Conservation (phyloP, 1,140 invertebrate species). For the Rhopalosiphum maidis region DNA sequence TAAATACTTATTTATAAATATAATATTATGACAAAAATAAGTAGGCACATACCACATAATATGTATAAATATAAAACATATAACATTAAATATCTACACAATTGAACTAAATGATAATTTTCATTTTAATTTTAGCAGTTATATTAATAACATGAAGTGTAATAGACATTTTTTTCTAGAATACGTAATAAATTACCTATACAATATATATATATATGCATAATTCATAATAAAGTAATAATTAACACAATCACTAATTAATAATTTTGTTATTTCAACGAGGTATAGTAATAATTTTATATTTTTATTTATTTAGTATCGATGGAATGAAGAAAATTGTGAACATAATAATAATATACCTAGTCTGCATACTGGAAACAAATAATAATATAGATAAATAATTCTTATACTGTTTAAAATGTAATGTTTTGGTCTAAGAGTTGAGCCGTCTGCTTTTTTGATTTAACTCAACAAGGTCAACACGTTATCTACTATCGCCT, state of each 20-base stretch:
- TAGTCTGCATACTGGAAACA: neutral
- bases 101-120: too few species aligned
- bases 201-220: too few species aligned
- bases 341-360: neutral
- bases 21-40: too few species aligned
- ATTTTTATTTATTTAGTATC: neutral
- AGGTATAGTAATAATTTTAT: neutral
- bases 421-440: neutral
- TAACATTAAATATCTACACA: neutral
- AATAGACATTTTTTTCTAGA: too few species aligned
- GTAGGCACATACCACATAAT: too few species aligned
- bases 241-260: too few species aligned
- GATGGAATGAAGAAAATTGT: neutral
- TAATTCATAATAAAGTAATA: too few species aligned
- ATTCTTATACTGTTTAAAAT: neutral
- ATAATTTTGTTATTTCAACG: too few species aligned
- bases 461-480: neutral
- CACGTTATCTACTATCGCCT: conserved; percentile 2
- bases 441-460: neutral
- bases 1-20: too few species aligned
- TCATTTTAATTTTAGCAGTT: too few species aligned
- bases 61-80: neutral
- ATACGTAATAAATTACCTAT: too few species aligned
- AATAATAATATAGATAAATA: neutral
- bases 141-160: too few species aligned